Conservation (phyloP, 2,888 invertebrate genomes). For the Ctenicera cuprea region DNA sequence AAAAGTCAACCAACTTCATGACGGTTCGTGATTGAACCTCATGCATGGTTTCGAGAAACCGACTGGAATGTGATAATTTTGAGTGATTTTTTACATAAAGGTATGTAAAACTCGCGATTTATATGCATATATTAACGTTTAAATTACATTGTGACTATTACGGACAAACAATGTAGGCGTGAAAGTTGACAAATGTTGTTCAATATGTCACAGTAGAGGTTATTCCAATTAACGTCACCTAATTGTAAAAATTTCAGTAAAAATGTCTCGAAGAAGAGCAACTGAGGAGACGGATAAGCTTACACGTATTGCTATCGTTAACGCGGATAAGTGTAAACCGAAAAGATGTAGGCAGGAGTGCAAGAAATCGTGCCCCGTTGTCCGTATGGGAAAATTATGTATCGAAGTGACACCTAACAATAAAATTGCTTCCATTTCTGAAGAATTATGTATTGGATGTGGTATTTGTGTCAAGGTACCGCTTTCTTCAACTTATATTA, state of each 20-base stretch:
- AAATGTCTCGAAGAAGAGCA: constrained; percentile 73
- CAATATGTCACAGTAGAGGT: constrained; percentile 38
- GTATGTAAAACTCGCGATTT: constrained; percentile 7
- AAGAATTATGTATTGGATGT: constrained; percentile 99
- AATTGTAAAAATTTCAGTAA: constrained; percentile 12
- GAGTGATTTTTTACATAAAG: constrained; percentile 20
- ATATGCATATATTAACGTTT: neutral
- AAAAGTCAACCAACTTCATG: neutral
- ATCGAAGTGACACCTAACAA: constrained; percentile 97
- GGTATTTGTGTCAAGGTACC: constrained; percentile 98
- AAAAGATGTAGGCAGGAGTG: constrained; percentile 99
- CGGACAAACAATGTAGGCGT: neutral
- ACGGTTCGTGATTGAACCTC: constrained; percentile 1
- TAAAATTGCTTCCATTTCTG: constrained; percentile 97
- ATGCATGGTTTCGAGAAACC: neutral
- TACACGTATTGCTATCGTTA: constrained; percentile 98
- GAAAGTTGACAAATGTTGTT: neutral
- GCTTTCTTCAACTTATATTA: neutral
- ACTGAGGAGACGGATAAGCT: constrained; percentile 93
- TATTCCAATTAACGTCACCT: constrained; percentile 24
- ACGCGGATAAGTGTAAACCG: constrained; percentile 98
- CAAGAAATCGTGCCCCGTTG: constrained; percentile 98
- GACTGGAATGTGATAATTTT: constrained; percentile 18
- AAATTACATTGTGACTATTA: neutral
- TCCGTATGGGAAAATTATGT: constrained; percentile 99